These are phyloP conservation scores for Dipodomys ordii DNA, from an alignment of 2,113 vertebrate species.

Conservation along the genomic window DNA sequence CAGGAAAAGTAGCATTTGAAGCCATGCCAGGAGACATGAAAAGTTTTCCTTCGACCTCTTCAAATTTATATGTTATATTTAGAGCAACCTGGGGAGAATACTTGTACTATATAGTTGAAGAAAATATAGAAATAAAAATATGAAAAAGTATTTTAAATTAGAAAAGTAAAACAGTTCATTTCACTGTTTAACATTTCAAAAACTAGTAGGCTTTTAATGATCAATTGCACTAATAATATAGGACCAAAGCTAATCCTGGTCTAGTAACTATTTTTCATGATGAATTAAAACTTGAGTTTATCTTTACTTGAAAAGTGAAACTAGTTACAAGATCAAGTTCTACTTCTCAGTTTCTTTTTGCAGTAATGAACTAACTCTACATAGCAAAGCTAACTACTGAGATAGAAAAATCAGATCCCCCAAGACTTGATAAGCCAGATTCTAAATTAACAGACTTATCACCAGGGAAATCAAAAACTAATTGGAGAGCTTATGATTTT, in stretches of 20 bases:
- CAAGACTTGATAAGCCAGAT: background rate
- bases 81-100: background rate
- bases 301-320: background rate
- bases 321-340: background rate
- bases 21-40: background rate
- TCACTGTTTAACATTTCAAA: conserved; percentile 1
- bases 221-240: background rate
- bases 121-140: background rate
- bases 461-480: conserved; percentile 46
- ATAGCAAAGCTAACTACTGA: background rate
- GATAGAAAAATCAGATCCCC: conserved; percentile 33
- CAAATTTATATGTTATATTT: background rate
- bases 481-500: background rate
- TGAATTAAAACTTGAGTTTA: background rate
- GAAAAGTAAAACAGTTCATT: background rate
- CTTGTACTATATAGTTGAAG: background rate
- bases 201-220: background rate
- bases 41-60: background rate
- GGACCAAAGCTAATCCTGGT: background rate
- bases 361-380: background rate
- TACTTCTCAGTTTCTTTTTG: background rate
- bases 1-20: background rate
- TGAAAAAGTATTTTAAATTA: background rate
- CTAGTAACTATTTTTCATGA: background rate
- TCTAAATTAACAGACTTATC: conserved; percentile 25